These are phyloP conservation scores for Andrena minutula DNA, from an alignment of 2,888 invertebrate genomes.

Conservation along the genomic window DNA sequence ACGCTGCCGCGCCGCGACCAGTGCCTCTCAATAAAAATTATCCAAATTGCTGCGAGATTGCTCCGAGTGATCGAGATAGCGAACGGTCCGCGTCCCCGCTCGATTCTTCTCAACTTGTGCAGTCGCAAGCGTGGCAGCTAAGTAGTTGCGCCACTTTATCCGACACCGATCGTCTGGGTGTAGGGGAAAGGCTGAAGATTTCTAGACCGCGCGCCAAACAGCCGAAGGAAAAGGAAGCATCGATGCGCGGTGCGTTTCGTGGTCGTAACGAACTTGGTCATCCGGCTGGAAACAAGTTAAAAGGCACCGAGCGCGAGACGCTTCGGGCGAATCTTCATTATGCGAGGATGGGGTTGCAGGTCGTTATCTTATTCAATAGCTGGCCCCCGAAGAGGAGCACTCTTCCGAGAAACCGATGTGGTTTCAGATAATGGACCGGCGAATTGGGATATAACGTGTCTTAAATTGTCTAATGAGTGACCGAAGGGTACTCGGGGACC, in stretches of 20 bases:
- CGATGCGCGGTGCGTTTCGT: conserved; percentile 29
- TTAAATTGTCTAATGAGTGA: conserved; percentile 84
- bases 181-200: too few species aligned
- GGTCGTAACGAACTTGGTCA: conserved; percentile 64
- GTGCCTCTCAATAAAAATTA: conserved; percentile 72
- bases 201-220: too few species aligned
- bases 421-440: conserved; percentile 79
- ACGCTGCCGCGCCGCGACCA: conserved; percentile 66
- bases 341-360: conserved; percentile 75
- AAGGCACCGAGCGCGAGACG: conserved; percentile 47
- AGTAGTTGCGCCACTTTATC: too few species aligned
- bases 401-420: conserved; percentile 80
- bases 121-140: too few species aligned
- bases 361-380: conserved; percentile 79
- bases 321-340: conserved; percentile 76
- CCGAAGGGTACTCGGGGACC: conserved; percentile 76
- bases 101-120: neutral
- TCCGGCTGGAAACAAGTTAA: conserved; percentile 62
- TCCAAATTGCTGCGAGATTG: conserved; percentile 65
- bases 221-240: neutral
- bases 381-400: conserved; percentile 63
- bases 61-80: conserved; percentile 35
- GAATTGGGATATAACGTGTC: conserved; percentile 83
- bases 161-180: neutral
- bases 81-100: neutral